phyloP scores from a whole-genome alignment of 2,113 vertebrate genomes.

The Sinocyclocheilus anophthalmus region DNA sequence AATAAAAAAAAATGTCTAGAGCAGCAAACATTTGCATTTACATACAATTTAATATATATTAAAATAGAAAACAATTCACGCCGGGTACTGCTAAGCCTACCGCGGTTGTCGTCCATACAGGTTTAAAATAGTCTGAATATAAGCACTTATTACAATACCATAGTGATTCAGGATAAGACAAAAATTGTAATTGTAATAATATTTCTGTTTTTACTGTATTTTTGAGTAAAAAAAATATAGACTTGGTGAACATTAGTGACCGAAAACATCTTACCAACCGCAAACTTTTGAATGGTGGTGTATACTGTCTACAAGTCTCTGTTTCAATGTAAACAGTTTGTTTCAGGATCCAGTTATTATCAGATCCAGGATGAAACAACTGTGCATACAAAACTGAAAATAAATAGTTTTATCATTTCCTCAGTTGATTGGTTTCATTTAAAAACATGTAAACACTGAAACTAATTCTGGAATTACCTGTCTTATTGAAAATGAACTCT shows the following conservation, averaged over 20 bases:
- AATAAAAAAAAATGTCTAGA: neutral
- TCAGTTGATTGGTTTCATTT: neutral
- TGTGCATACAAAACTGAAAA: neutral
- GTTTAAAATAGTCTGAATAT: neutral
- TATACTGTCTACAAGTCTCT: neutral
- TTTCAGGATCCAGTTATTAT: neutral
- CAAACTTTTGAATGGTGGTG: neutral
- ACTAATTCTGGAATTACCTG: neutral
- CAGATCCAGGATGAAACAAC: neutral
- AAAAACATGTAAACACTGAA: neutral
- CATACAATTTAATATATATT: neutral
- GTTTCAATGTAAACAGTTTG: neutral
- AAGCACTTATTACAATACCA: no score
- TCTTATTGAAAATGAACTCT: neutral
- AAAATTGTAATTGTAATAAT: no score
- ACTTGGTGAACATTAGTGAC: neutral
- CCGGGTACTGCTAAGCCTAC: no score
- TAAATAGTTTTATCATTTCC: neutral
- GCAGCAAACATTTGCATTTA: neutral
- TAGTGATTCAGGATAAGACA: no score
- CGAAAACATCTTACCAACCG: neutral
- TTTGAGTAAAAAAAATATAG: neutral
- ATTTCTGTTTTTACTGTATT: no score
- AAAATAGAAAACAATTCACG: neutral
- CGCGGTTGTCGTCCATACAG: no score